A percentile compares a stretch with the other conserved stretches of the same genome.
Evolutionary conservation across 1,140 invertebrate genomes (phyloP).

Genomic region (Asbolus verrucosus): DNA sequence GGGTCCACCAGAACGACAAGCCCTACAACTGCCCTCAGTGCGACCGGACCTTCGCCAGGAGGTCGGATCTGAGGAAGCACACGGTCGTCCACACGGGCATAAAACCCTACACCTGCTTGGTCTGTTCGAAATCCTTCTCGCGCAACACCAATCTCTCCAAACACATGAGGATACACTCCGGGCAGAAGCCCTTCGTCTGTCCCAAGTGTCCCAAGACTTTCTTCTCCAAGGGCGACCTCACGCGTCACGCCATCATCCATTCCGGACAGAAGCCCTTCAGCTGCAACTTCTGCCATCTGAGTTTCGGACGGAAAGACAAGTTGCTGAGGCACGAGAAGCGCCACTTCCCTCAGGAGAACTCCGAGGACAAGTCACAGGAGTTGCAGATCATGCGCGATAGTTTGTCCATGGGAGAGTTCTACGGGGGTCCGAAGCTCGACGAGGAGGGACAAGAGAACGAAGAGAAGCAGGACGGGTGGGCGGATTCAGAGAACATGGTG

Average conservation of each 20-base stretch:
- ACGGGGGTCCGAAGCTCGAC: conserved; percentile 33
- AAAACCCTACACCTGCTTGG: conserved; percentile 74
- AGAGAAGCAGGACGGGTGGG: conserved; percentile 50
- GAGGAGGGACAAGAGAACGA: conserved; percentile 5
- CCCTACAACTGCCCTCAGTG: conserved; percentile 75
- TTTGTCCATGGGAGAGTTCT: conserved; percentile 54
- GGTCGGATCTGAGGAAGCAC: conserved; percentile 76
- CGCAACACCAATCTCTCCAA: conserved; percentile 87
- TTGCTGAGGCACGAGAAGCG: conserved; percentile 71
- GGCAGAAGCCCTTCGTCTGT: conserved; percentile 78
- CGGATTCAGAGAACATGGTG: conserved; percentile 68
- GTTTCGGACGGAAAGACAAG: conserved; percentile 75
- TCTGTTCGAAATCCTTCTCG: conserved; percentile 77
- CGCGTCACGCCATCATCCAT: conserved; percentile 77
- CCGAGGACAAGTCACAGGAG: conserved; percentile 57
- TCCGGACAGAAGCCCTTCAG: conserved; percentile 77
- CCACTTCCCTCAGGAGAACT: conserved; percentile 64
- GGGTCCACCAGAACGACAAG: conserved; percentile 73
- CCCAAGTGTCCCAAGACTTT: conserved; percentile 80
- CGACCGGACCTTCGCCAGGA: conserved; percentile 72
- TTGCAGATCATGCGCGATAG: conserved; percentile 59
- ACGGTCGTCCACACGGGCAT: conserved; percentile 80
- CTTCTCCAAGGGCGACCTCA: conserved; percentile 76
- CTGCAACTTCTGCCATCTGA: conserved; percentile 75
- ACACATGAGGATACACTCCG: conserved; percentile 82